Evolutionary conservation across 2,888 invertebrate species (phyloP), one percentile per base, ranked within the genome.

Genomic region (Caenorhabditis afra): DNA sequence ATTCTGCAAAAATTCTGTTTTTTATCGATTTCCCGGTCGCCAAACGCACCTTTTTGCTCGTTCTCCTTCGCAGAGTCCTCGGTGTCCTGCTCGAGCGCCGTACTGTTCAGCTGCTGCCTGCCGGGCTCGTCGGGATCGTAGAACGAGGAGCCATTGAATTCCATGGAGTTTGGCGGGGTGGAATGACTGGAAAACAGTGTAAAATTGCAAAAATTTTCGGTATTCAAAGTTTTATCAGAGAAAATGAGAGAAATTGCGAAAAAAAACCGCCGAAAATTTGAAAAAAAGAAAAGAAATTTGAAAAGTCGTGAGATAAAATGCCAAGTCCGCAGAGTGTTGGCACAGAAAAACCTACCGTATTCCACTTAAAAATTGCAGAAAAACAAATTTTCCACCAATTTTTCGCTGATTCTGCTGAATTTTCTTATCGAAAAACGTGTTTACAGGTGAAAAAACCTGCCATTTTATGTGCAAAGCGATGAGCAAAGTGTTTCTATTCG

Each of bases 81-180:
- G 8, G 14, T 14, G 52, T 70, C 68, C 14, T 65, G 59, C n/a
- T 79, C 70, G 3, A 75, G 7, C 8, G 66, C 79, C 1, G 79
- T 79, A 39, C 79, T 79, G 41, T 79, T 74, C 22, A 79, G 49
- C 23, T 65, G 58, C 41, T 47, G 58, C 39, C 62, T 64, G 20
- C 58, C 41, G 3, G 64, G 16, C 22, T 79, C 79, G 45, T 79
- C 79, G 14, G 35, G 35, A 0, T 79, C 79, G 47, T 45, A 78
- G 49, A 78, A 78, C 52, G 78, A 78, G 22, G 71, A 78, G 29
- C 61, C 65, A 29, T 77, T 77, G 39, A 77, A 65, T 71, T 78
- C 78, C 78, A 76, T 76, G 7, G 29, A 7, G 29, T 29, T 29
- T 29, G 29, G 29, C 29, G 29, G 7, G 3, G 3, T 3, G 29